phyloP scores from a whole-genome alignment of 92 coral and sea anemone genomes.

The Phenganax subtilis region DNA sequence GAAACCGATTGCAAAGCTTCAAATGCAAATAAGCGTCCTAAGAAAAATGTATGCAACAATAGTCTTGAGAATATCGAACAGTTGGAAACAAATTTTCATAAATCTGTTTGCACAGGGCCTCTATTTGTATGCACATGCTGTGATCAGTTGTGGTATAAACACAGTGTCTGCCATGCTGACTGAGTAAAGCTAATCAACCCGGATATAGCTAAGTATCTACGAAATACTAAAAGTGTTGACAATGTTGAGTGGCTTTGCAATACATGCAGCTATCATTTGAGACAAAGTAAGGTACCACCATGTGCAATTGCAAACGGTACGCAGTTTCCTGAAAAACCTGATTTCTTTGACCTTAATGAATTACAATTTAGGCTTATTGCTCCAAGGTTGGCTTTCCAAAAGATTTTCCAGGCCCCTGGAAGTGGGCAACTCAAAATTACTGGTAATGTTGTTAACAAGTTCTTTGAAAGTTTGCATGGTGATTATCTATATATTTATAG shows the following conservation, averaged over 20 bases:
- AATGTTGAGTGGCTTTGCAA: slow-evolving; percentile 38
- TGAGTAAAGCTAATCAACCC: slow-evolving; percentile 43
- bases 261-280: slow-evolving; percentile 27
- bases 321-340: slow-evolving; percentile 30
- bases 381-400: too few relatives aligned
- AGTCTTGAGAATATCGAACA: too few relatives aligned
- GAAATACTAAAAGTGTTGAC: neutral
- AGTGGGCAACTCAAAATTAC: neutral
- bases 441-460: too few relatives aligned
- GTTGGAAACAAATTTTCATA: too few relatives aligned
- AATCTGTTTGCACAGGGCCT: neutral
- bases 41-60: too few relatives aligned
- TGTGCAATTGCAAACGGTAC: slow-evolving; percentile 39
- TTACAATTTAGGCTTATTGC: too few relatives aligned
- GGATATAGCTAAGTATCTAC: neutral
- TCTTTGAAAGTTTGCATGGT: too few relatives aligned
- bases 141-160: slow-evolving; percentile 3
- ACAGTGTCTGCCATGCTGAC: slow-evolving; percentile 18
- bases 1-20: too few relatives aligned
- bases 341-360: too few relatives aligned
- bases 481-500: too few relatives aligned
- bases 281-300: slow-evolving; percentile 24
- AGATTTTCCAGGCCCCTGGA: too few relatives aligned
- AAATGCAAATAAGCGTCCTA: too few relatives aligned
- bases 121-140: neutral